Evolutionary conservation across 2,113 vertebrate species (phyloP).

Genomic region (Isichthys henryi): DNA sequence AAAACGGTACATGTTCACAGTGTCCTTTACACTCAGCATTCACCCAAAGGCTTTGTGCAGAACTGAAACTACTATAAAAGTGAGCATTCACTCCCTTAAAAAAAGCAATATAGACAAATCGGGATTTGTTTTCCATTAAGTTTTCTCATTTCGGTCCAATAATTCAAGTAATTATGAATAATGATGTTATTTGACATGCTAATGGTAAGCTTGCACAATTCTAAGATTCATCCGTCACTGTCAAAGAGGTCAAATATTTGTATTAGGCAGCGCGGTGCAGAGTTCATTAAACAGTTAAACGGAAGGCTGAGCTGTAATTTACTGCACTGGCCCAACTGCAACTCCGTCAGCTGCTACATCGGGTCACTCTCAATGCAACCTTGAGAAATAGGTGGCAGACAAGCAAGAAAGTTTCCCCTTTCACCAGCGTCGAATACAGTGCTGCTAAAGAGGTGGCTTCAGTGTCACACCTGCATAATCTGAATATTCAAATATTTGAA

Average conservation of each 20-base stretch:
- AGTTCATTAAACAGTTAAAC: slow-evolving; percentile 69
- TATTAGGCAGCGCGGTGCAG: slow-evolving; percentile 50
- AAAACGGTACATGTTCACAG: background rate
- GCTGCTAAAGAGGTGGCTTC: slow-evolving; percentile 15
- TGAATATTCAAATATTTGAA: background rate
- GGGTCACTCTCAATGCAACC: background rate
- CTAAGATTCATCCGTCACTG: slow-evolving; percentile 72
- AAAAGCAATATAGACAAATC: slow-evolving; percentile 31
- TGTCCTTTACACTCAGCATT: background rate
- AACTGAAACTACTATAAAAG: background rate
- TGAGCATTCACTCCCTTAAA: background rate
- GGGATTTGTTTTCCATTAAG: slow-evolving; percentile 64
- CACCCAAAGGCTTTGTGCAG: slow-evolving; percentile 16
- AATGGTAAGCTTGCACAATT: slow-evolving; percentile 62
- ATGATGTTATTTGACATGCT: slow-evolving; percentile 75
- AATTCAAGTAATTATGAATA: slow-evolving; percentile 79
- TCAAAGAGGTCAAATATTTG: slow-evolving; percentile 72
- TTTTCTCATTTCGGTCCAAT: slow-evolving; percentile 68
- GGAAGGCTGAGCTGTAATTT: slow-evolving; percentile 55
- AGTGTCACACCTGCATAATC: slow-evolving; percentile 35
- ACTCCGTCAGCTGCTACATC: background rate
- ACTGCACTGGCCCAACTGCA: slow-evolving; percentile 37
- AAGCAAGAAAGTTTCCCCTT: background rate
- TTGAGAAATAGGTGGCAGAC: background rate
- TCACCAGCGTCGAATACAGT: background rate